Evolutionary conservation across 2,888 invertebrate species (phyloP).

Genomic region (Halocaridina rubra): DNA sequence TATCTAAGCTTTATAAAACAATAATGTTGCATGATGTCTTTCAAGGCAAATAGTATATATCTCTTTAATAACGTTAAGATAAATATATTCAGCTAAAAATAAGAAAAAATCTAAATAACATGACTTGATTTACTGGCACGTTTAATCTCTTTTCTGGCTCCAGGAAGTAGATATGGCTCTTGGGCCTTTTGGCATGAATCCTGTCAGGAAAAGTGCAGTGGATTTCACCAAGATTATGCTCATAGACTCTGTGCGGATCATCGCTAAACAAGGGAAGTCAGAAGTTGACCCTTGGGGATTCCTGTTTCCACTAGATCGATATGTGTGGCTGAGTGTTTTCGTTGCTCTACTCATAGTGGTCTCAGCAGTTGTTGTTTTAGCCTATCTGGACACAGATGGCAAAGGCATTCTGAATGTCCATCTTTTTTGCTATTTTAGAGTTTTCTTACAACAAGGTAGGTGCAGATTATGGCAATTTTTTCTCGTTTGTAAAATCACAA

Average conservation of each 20-base stretch:
- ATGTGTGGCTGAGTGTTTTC: not conserved
- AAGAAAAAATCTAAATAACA: no score
- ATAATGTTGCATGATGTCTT: no score
- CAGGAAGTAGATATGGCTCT: slow-evolving; percentile 42
- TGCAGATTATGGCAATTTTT: no score
- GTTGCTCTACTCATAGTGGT: not conserved
- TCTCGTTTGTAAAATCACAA: no score
- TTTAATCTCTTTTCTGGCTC: no score
- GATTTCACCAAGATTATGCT: slow-evolving; percentile 29
- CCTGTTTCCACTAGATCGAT: not conserved
- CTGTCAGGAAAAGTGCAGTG: slow-evolving; percentile 9
- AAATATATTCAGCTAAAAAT: no score
- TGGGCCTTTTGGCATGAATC: slow-evolving; percentile 28
- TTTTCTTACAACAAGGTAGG: slow-evolving; percentile 11
- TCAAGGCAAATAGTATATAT: no score
- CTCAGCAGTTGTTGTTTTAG: not conserved
- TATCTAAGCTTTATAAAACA: no score
- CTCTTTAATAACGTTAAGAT: no score
- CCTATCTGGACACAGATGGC: not conserved
- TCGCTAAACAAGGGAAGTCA: not conserved
- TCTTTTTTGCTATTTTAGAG: not conserved
- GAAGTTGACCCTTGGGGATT: slow-evolving; percentile 34
- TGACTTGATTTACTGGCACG: no score
- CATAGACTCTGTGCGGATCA: slow-evolving; percentile 7
- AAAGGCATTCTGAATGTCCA: not conserved